phyloP scores from a whole-genome alignment of 2,797 vertebrate species.

The Leucoraja ocellata region DNA sequence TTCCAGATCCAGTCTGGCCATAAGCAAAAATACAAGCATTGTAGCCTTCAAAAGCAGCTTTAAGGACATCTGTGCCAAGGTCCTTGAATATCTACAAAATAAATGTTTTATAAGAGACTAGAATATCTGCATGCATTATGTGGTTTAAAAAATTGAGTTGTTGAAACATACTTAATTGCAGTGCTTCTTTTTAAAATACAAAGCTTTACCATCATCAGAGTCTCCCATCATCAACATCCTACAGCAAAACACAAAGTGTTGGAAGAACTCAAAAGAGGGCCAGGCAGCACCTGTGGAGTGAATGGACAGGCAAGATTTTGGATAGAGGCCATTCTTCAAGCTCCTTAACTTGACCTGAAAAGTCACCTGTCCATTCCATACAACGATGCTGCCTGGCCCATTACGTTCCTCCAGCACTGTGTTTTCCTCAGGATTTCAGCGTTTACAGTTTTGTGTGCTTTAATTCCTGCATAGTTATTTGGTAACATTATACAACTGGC shows the following conservation, averaged over 20 bases:
- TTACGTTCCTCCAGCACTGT: no score
- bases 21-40: slow-evolving; percentile 85
- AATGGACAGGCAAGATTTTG: no score
- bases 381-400: no score
- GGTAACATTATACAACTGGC: not conserved
- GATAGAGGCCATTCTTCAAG: no score
- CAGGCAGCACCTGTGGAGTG: no score
- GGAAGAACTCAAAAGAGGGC: no score
- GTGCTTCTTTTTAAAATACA: not conserved
- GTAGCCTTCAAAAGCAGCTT: slow-evolving; percentile 82
- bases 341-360: no score
- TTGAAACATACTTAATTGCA: not conserved
- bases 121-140: not conserved
- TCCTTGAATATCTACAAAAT: slow-evolving; percentile 73
- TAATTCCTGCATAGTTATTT: not conserved
- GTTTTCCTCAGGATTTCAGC: no score
- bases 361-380: no score
- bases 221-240: no score
- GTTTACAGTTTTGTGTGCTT: not conserved
- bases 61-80: slow-evolving; percentile 73
- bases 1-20: slow-evolving; percentile 83
- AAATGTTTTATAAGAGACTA: slow-evolving; percentile 37
- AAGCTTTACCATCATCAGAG: not conserved
- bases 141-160: not conserved
- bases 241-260: no score